These are phyloP conservation scores for Gambusia holbrooki DNA, from an alignment of 2,113 vertebrate species.

Conservation along the genomic window DNA sequence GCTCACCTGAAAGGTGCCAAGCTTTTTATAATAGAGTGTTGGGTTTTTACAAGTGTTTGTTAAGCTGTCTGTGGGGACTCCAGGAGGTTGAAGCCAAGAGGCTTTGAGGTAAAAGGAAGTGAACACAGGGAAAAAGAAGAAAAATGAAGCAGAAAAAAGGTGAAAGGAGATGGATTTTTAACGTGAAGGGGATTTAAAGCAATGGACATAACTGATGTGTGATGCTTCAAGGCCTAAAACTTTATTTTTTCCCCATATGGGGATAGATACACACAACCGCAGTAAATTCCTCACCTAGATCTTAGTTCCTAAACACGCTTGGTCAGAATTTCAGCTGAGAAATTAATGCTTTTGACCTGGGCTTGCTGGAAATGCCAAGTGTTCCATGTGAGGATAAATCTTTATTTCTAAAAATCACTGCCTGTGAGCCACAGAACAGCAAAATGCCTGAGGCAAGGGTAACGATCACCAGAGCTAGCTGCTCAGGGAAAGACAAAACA, in stretches of 20 bases:
- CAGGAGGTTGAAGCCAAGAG: conserved; percentile 25
- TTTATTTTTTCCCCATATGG: conserved; percentile 25
- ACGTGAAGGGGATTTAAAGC: conserved; percentile 37
- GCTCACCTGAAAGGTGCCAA: conserved; percentile 49
- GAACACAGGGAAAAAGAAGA: conserved; percentile 17
- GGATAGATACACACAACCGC: conserved; percentile 32
- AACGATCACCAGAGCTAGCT: conserved; percentile 48
- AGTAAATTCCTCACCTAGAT: conserved; percentile 13
- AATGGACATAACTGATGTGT: conserved; percentile 3
- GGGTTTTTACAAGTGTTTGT: conserved; percentile 49
- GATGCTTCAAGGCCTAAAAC: conserved; percentile 15
- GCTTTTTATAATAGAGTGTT: conserved; percentile 53
- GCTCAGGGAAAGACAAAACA: conserved; percentile 29
- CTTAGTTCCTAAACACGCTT: conserved; percentile 21
- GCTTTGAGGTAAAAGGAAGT: conserved; percentile 22
- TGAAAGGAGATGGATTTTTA: conserved; percentile 23
- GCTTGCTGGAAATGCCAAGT: neutral
- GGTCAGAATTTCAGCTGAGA: conserved; percentile 14
- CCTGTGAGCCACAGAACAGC: conserved; percentile 43
- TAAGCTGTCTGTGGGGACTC: conserved; percentile 54
- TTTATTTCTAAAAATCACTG: conserved; percentile 27
- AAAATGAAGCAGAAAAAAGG: conserved; percentile 20
- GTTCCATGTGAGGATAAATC: conserved; percentile 19
- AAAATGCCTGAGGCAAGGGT: conserved; percentile 54
- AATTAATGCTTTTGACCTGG: conserved; percentile 20